A percentile compares a stretch with the other conserved stretches of the same genome.
phyloP scores from a whole-genome alignment of 2,797 vertebrate species.

The Decapterus maruadsi region DNA sequence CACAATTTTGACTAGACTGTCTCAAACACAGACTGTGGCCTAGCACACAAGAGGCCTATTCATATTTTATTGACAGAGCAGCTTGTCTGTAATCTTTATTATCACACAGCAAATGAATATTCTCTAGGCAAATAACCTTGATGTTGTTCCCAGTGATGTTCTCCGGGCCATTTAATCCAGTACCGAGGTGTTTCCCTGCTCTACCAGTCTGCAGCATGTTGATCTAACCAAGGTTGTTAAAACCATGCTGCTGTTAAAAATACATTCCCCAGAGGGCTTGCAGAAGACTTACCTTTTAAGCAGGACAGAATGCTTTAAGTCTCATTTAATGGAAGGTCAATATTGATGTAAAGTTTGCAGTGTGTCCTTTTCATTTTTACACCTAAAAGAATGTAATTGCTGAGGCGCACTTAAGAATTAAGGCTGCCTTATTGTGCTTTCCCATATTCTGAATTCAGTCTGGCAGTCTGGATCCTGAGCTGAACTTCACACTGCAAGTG shows the following conservation, averaged over 20 bases:
- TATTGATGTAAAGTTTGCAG: constrained; percentile 75
- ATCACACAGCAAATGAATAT: constrained; percentile 73
- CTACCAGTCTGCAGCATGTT: constrained; percentile 72
- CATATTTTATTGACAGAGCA: constrained; percentile 58
- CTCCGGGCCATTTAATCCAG: constrained; percentile 68
- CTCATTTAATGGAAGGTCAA: constrained; percentile 84
- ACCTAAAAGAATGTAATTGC: constrained; percentile 61
- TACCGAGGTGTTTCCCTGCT: constrained; percentile 66
- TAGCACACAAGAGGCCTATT: constrained; percentile 57
- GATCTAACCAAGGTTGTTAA: constrained; percentile 82
- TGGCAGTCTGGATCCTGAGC: constrained; percentile 25
- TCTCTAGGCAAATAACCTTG: constrained; percentile 68
- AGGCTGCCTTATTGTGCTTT: constrained; percentile 54
- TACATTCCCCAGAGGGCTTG: constrained; percentile 63
- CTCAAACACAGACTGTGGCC: constrained; percentile 25
- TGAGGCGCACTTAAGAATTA: constrained; percentile 44
- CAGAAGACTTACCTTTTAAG: constrained; percentile 61
- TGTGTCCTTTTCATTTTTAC: constrained; percentile 73
- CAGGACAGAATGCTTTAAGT: constrained; percentile 73
- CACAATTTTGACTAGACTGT: constrained; percentile 10
- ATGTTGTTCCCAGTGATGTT: constrained; percentile 75
- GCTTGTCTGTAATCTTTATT: constrained; percentile 70
- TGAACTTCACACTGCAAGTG: background rate
- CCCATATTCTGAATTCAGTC: constrained; percentile 19
- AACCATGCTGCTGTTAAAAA: constrained; percentile 75